Percentiles rank a stretch among this genome's conserved stretches.
Evolutionary conservation across 37 sponge, comb jelly and placozoan species (phyloP).

Genomic region (Tethya wilhelma): DNA sequence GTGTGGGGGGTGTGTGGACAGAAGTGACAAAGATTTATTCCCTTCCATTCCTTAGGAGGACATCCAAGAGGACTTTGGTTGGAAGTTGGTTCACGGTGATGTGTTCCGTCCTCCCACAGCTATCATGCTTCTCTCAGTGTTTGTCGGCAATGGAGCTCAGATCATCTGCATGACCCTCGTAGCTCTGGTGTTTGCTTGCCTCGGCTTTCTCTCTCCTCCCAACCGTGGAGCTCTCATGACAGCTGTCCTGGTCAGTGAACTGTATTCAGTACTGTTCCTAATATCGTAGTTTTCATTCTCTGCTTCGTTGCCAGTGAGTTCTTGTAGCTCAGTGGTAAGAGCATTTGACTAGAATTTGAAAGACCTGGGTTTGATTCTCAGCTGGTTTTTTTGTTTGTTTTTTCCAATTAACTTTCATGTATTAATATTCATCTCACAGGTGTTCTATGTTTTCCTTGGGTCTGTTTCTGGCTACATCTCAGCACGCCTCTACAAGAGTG

Average conservation of each 20-base stretch:
- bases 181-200: constrained; percentile 91
- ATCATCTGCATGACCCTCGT: constrained; percentile 78
- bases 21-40: no score
- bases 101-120: constrained; percentile 96
- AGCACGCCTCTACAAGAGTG: constrained; percentile 96
- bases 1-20: no score
- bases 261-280: no score
- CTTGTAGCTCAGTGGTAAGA: no score
- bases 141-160: constrained; percentile 91
- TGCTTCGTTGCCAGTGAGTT: neutral
- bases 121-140: constrained; percentile 91
- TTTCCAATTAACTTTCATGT: neutral
- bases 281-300: no score
- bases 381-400: neutral
- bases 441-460: constrained; percentile 92
- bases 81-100: constrained; percentile 99
- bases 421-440: constrained; percentile 46
- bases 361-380: no score
- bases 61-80: constrained; percentile 99
- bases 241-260: constrained; percentile 77
- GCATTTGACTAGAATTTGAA: no score
- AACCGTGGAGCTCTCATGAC: constrained; percentile 97
- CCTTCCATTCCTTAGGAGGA: constrained; percentile 80
- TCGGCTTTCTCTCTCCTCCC: constrained; percentile 98
- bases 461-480: constrained; percentile 89